Percentiles rank a stretch among this genome's conserved stretches.
These are phyloP conservation scores for Syrista parreyssii DNA, from an alignment of 2,888 invertebrate genomes.

Conservation along the genomic window DNA sequence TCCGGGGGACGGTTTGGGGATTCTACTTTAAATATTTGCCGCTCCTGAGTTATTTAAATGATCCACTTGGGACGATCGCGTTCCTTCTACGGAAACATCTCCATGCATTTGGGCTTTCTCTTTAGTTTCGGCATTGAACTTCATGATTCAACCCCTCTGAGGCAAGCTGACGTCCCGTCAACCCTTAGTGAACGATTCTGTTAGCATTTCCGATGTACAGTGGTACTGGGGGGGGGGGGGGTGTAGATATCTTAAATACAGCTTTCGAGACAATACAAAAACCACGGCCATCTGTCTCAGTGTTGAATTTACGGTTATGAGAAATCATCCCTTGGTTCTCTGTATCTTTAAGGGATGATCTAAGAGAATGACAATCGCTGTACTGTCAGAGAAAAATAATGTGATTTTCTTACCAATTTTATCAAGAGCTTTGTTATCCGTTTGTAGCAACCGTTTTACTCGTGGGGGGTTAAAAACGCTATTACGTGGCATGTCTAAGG, in stretches of 20 bases:
- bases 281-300: background rate
- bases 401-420: background rate
- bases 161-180: background rate
- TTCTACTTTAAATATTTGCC: conserved; percentile 41
- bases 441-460: background rate
- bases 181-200: background rate
- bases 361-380: background rate
- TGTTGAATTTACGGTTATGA: background rate
- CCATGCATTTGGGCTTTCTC: background rate
- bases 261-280: background rate
- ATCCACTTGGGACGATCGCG: background rate
- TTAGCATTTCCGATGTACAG: too few relatives aligned
- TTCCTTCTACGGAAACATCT: background rate
- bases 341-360: background rate
- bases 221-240: too few relatives aligned
- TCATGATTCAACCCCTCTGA: background rate
- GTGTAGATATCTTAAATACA: background rate
- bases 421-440: background rate
- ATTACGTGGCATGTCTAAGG: background rate
- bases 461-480: background rate
- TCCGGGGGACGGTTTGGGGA: background rate
- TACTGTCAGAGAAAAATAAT: background rate
- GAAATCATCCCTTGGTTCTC: background rate
- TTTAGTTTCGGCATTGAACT: background rate
- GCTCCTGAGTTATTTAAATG: conserved; percentile 39